Evolutionary conservation across 2,797 vertebrate genomes (phyloP).

Genomic region (Esox lucius): DNA sequence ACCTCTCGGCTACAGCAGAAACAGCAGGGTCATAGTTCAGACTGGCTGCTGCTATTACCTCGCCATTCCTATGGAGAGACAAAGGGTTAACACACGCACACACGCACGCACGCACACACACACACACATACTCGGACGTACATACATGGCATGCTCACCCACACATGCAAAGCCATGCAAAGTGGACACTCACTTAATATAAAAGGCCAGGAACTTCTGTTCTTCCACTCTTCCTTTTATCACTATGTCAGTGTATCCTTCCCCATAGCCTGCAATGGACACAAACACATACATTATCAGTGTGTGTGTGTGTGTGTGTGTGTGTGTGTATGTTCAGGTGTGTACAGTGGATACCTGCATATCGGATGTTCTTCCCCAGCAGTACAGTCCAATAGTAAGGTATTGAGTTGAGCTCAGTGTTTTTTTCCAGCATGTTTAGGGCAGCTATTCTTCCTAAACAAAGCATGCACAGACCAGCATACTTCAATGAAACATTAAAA

Average conservation of each 20-base stretch:
- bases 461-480: neutral
- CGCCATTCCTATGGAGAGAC: slow-evolving; percentile 64
- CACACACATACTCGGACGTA: neutral
- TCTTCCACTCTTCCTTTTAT: slow-evolving; percentile 79
- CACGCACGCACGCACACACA: too few relatives aligned
- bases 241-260: slow-evolving; percentile 79
- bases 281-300: neutral
- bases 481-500: too few relatives aligned
- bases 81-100: neutral
- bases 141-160: neutral
- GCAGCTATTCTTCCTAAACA: slow-evolving; percentile 76
- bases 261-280: slow-evolving; percentile 73
- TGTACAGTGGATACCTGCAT: slow-evolving; percentile 69
- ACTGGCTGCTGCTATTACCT: slow-evolving; percentile 80
- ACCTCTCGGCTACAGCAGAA: slow-evolving; percentile 77
- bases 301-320: neutral
- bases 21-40: slow-evolving; percentile 83
- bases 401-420: slow-evolving; percentile 69
- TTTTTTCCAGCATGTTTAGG: slow-evolving; percentile 78
- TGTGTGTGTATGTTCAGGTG: slow-evolving; percentile 7
- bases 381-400: slow-evolving; percentile 87
- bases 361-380: slow-evolving; percentile 79
- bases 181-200: slow-evolving; percentile 81
- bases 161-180: too few relatives aligned
- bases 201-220: slow-evolving; percentile 80